phyloP scores from a whole-genome alignment of 2,888 invertebrate species.

The Drosophila mulleri region DNA sequence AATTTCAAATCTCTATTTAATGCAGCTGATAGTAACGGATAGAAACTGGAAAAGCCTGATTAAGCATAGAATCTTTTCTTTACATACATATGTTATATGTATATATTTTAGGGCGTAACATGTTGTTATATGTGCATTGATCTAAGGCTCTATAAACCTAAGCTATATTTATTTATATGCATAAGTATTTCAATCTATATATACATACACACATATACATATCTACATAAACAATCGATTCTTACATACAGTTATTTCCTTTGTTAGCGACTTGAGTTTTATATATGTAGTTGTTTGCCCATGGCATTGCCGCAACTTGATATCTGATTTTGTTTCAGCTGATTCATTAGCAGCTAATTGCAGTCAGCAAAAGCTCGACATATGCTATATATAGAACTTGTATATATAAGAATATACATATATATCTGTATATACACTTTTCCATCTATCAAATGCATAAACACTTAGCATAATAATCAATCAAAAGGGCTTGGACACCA shows the following conservation, averaged over 20 bases:
- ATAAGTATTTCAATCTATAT: background rate
- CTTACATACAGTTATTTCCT: background rate
- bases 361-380: background rate
- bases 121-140: too few species aligned
- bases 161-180: too few species aligned
- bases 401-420: background rate
- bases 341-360: slow-evolving; percentile 33
- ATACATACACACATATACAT: background rate
- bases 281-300: background rate
- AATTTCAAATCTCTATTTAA: too few species aligned
- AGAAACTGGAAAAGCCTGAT: too few species aligned
- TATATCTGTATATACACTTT: background rate
- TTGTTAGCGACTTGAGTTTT: too few species aligned
- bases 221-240: background rate
- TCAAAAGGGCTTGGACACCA: slow-evolving; percentile 47
- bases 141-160: too few species aligned
- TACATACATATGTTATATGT: too few species aligned
- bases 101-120: too few species aligned
- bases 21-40: too few species aligned
- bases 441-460: slow-evolving; percentile 44
- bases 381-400: background rate
- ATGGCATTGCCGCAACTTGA: slow-evolving; percentile 8
- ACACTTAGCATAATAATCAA: slow-evolving; percentile 60
- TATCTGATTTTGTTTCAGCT: slow-evolving; percentile 8
- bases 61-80: too few species aligned